A percentile compares a stretch with the other conserved stretches of the same genome.
phyloP scores from a whole-genome alignment of 2,888 invertebrate genomes.

The Drosophila tripunctata region DNA sequence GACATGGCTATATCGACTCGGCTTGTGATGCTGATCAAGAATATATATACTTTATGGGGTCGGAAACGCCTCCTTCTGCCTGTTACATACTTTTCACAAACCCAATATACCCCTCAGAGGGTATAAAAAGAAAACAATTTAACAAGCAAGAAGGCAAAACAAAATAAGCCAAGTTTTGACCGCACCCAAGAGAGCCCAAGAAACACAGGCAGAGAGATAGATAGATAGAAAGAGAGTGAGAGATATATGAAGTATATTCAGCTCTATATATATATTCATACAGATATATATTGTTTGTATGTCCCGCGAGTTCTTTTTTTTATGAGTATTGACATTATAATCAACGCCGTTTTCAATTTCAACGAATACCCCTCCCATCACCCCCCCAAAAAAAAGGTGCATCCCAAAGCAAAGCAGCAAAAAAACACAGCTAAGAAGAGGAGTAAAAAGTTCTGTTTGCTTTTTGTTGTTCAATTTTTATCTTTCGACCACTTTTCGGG shows the following conservation, averaged over 20 bases:
- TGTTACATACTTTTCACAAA: too few relatives aligned
- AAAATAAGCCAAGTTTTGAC: slow-evolving; percentile 69
- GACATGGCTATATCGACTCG: too few relatives aligned
- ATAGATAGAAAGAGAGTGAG: background rate
- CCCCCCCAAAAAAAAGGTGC: slow-evolving; percentile 63
- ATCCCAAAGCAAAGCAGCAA: slow-evolving; percentile 45
- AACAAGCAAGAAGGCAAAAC: slow-evolving; percentile 36
- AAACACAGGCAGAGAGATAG: background rate
- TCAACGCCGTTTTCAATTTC: slow-evolving; percentile 81
- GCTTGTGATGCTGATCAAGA: too few relatives aligned
- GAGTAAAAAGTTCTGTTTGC: slow-evolving; percentile 54
- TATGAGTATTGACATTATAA: slow-evolving; percentile 79
- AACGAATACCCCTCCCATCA: too few relatives aligned
- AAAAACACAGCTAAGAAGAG: slow-evolving; percentile 21
- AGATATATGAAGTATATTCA: slow-evolving; percentile 8
- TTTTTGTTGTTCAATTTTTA: slow-evolving; percentile 58
- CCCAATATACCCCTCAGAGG: too few relatives aligned
- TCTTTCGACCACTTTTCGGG: slow-evolving; percentile 56
- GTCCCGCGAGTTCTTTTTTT: slow-evolving; percentile 39
- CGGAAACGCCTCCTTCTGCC: too few relatives aligned
- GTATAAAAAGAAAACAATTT: slow-evolving; percentile 33
- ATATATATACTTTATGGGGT: too few relatives aligned
- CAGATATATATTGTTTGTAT: slow-evolving; percentile 17
- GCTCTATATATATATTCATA: slow-evolving; percentile 29
- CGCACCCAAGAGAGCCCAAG: slow-evolving; percentile 61